Base-by-base conservation (phyloP, 2,888 invertebrate genomes). In the Drosophila pseudotalamancana region DNA sequence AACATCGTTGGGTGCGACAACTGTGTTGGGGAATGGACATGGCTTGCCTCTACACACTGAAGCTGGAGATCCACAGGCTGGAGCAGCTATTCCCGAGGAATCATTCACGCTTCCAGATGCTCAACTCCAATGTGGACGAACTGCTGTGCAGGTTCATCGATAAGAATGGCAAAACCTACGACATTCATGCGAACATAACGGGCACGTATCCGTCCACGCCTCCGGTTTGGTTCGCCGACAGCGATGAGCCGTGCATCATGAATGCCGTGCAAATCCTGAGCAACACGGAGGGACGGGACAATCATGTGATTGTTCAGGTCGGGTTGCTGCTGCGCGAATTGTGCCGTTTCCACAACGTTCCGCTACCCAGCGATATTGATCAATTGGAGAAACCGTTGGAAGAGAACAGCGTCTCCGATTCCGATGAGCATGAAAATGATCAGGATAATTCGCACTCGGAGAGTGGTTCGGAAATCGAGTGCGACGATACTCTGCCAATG, bases 201-300 rank as follows among this genome's bases (percentile, higher is more conserved):
- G 99, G 99, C 94, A 98, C 98, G 62, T 99, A 99, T 93, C 99
- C 99, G 50, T 96, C 96, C 81, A 97, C 97, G 75, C 98, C 99
- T 50, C 99, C 99, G 42, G 98, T 99, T 80, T 99, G 99, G 99
- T 99, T 99, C 92, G 97, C 98, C 45, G 99, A 99, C 91, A 97
- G 97, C 35, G 99, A 99, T 90, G 98, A 99, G 92, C 95, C 96
- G 50, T 95, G 96, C 91, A 96, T 99, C 89, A 97, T 98, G 89
- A 96, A 96, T 92, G 97, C 98, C 77, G 97, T 99, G 88, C 97
- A 98, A 93, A 96, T 96, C 89, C 94, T 99, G 90, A 97, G 96
- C 91, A 96, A 97, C 91, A 98, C 98, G 84, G 95, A 96, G 89
- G 97, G 97, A 77, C 93, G 95, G 89, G 97, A 97, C 92, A 97